These are phyloP conservation scores for Wasmannia auropunctata DNA, from an alignment of 1,140 invertebrate genomes.

Conservation along the genomic window DNA sequence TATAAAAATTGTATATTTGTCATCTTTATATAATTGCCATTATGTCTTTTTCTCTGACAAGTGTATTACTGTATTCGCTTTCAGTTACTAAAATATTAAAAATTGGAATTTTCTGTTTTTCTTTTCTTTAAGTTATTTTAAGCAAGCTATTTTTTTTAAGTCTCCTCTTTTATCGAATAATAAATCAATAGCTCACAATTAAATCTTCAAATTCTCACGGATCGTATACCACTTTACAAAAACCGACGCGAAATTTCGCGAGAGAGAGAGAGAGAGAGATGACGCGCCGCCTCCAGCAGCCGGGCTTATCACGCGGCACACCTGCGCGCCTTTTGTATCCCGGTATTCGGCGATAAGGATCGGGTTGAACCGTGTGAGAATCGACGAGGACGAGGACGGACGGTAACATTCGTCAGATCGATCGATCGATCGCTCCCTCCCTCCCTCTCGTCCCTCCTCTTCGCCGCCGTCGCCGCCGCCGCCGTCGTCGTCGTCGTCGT, in stretches of 20 bases:
- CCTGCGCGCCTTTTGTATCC: constrained; percentile 57
- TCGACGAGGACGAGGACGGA: constrained; percentile 63
- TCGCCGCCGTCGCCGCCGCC: too few species aligned
- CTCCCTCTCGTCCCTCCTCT: constrained; percentile 12
- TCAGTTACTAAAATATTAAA: too few species aligned
- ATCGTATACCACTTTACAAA: not conserved
- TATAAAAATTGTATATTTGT: too few species aligned
- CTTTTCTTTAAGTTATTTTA: too few species aligned
- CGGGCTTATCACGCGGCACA: constrained; percentile 40
- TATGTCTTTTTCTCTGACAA: too few species aligned
- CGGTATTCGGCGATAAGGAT: constrained; percentile 63
- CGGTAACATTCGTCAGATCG: constrained; percentile 66
- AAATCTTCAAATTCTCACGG: not conserved
- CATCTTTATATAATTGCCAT: too few species aligned
- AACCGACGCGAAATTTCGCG: constrained; percentile 5
- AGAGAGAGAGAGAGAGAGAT: too few species aligned
- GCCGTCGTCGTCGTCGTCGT: constrained; percentile 27
- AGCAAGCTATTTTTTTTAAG: too few species aligned
- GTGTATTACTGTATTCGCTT: too few species aligned
- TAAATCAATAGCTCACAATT: not conserved
- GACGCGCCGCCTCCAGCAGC: not conserved
- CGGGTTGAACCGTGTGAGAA: constrained; percentile 70
- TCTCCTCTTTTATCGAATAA: not conserved
- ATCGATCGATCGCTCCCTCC: constrained; percentile 54
- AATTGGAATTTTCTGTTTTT: too few species aligned